Base-by-base conservation (phyloP, 2,797 vertebrate species). In the Poecile montanus region DNA sequence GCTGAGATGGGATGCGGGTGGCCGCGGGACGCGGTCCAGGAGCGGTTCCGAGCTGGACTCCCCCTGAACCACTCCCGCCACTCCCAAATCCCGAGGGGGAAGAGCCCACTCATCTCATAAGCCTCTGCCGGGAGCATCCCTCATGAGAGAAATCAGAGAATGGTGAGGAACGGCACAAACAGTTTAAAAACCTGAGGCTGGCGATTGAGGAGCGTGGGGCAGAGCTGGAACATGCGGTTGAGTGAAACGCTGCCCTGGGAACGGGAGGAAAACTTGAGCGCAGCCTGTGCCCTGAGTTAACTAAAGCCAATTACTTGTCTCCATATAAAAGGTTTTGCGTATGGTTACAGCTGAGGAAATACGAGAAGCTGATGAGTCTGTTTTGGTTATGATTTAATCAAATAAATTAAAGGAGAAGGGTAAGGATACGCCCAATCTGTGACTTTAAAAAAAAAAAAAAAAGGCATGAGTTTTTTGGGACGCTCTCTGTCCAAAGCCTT, bases 371-470 rank as follows among this genome's bases (percentile, higher is more conserved):
- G 44, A 76, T 68, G 91, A 85, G 50, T 83, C 58, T 94, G 78
- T 61, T 90, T 95, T 87, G 91, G 74, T 95, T 95, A 89, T 92
- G 93, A 94, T 95, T 92, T 95, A 92, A 95, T 96, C 93, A 96
- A 92, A 95, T 93, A 95, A 93, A 96, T 94, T 96, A 94, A 92
- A 97, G 93, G 85, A 83, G 93, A 77, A 89, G 57, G 10, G 61
- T 47, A 77, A 84, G 93, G 57, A 85, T 87, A 96, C 96, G 75
- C 95, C 96, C 81, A 54, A 62, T 54, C 66, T 77, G 62, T 30
- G 50, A 90, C 77, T 90, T 90, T 0, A 75, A 78, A 89, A 67
- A 88, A 75, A 81, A 60, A 78, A 91, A 70, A 32, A 54, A 71
- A 42, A 20, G 0, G 14, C 53, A 20, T 62, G 61, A 48, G 38